Conservation (phyloP, 1,140 invertebrate genomes). For the Ylistrum balloti region DNA sequence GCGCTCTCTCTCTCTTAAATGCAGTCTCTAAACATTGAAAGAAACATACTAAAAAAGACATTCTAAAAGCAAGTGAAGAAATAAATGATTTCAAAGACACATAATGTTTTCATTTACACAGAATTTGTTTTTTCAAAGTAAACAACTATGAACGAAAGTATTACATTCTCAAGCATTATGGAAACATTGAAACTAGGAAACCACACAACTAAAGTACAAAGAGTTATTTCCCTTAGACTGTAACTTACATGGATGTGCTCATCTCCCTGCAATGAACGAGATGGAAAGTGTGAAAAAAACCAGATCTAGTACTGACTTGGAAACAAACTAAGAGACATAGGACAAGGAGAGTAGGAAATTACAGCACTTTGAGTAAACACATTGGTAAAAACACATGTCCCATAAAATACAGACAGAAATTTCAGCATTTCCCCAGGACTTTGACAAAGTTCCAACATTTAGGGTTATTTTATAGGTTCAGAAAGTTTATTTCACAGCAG, state of each 20-base stretch:
- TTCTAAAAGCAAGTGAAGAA: not conserved
- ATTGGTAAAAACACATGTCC: too few relatives aligned
- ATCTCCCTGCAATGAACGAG: not conserved
- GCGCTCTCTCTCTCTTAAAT: not conserved
- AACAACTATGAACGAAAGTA: not conserved
- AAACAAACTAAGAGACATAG: not conserved
- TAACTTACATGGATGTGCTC: constrained; percentile 24
- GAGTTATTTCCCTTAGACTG: not conserved
- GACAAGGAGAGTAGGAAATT: not conserved
- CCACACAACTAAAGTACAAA: constrained; percentile 13
- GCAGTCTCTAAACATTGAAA: not conserved
- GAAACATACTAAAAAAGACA: not conserved
- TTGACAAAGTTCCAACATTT: not conserved
- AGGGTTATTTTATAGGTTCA: not conserved
- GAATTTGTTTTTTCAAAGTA: not conserved
- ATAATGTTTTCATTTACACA: not conserved
- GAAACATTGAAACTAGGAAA: constrained; percentile 5
- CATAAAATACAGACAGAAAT: not conserved
- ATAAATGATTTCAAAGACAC: not conserved
- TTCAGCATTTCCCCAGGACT: not conserved
- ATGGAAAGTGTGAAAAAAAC: not conserved
- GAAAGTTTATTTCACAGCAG: not conserved
- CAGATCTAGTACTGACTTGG: too few relatives aligned
- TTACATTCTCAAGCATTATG: not conserved
- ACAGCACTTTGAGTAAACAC: too few relatives aligned